Evolutionary conservation across 2,113 vertebrate species (phyloP).

Genomic region (Apus apus): DNA sequence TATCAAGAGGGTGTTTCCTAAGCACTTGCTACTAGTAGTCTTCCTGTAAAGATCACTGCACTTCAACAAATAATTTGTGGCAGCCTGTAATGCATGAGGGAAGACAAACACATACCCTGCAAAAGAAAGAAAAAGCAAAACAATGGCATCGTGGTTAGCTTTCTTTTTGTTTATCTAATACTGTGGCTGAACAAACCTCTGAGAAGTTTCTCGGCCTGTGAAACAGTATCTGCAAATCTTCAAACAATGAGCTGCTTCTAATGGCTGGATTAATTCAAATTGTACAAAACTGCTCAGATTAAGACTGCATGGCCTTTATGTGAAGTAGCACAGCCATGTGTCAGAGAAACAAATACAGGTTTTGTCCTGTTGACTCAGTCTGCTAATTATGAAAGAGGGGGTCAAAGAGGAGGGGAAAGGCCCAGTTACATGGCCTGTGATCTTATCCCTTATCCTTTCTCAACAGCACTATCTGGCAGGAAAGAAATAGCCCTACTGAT

Average conservation of each 20-base stretch:
- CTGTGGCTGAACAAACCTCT: neutral
- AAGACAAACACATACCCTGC: neutral
- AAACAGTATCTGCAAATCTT: conserved; percentile 25
- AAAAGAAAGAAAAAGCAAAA: neutral
- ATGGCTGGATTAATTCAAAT: neutral
- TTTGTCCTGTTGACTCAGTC: conserved; percentile 8
- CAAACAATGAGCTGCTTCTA: conserved; percentile 22
- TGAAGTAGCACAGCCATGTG: neutral
- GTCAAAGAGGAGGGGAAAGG: neutral
- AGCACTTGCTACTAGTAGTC: neutral
- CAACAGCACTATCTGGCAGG: neutral
- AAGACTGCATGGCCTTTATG: neutral
- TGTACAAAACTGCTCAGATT: neutral
- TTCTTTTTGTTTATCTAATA: neutral
- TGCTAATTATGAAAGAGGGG: neutral
- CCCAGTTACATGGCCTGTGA: neutral
- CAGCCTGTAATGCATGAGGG: neutral
- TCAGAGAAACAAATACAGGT: neutral
- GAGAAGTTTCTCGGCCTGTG: neutral
- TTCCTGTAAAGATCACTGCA: neutral
- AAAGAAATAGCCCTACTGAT: conserved; percentile 32
- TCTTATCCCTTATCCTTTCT: conserved; percentile 20
- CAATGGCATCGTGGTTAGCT: neutral
- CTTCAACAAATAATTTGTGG: neutral
- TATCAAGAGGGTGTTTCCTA: neutral